A percentile compares a stretch with the other conserved stretches of the same genome.
phyloP scores from a whole-genome alignment of 2,797 vertebrate species.

The Anniella stebbinsi region DNA sequence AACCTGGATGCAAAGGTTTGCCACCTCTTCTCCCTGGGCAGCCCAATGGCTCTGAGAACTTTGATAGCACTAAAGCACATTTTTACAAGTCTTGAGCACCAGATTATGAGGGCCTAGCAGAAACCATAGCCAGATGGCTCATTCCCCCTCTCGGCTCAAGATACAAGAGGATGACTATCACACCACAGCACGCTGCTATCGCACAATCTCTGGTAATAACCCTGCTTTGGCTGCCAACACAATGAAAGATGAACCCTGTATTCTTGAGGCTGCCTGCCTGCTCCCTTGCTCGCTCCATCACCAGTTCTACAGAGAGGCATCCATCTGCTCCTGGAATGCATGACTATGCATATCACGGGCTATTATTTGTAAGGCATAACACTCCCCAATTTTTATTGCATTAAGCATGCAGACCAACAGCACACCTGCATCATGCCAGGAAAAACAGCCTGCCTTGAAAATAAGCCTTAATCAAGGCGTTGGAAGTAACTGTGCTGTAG shows the following conservation, averaged over 20 bases:
- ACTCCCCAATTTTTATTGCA: not conserved
- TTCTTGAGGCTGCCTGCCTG: not conserved
- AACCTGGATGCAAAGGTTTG: not conserved
- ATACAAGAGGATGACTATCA: not conserved
- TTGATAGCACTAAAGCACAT: fast-evolving
- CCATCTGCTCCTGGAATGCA: slow-evolving; percentile 30
- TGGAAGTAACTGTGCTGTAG: slow-evolving; percentile 22
- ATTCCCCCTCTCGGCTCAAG: not conserved
- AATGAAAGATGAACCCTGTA: fast-evolving
- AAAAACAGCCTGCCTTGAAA: not conserved
- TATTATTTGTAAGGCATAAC: not conserved
- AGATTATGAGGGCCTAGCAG: not conserved
- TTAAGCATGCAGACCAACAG: not conserved
- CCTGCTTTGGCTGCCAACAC: fast-evolving
- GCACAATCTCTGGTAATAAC: fast-evolving
- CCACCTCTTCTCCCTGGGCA: not conserved
- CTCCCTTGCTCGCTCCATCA: slow-evolving; percentile 18
- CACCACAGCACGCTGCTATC: not conserved
- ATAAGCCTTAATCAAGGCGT: not conserved
- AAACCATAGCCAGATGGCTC: not conserved
- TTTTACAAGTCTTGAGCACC: slow-evolving; percentile 10
- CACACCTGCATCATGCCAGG: not conserved
- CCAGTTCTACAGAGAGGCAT: slow-evolving; percentile 20
- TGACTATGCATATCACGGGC: slow-evolving; percentile 22
- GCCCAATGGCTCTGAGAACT: not conserved